Evolutionary conservation across 2,797 vertebrate species (phyloP).

Genomic region (Tokudaia tokunoshimensis): DNA sequence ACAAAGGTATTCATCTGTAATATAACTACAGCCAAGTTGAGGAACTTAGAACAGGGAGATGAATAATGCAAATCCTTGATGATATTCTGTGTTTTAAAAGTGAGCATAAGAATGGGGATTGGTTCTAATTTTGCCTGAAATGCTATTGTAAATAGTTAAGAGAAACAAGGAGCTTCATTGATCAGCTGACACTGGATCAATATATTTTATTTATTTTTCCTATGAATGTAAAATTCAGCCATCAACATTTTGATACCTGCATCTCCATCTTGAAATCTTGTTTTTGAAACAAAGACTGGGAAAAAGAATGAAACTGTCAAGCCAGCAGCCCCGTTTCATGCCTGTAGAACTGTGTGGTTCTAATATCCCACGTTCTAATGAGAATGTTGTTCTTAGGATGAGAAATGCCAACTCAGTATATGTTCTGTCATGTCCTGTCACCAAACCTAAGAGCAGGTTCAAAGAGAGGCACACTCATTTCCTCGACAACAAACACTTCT

Average conservation of each 20-base stretch:
- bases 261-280: slow-evolving; percentile 38
- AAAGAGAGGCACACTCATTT: slow-evolving; percentile 36
- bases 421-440: slow-evolving; percentile 7
- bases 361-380: slow-evolving; percentile 33
- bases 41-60: neutral
- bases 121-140: neutral
- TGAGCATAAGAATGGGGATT: neutral
- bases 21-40: neutral
- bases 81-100: neutral
- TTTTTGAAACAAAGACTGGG: slow-evolving; percentile 69
- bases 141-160: neutral
- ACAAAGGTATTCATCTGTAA: neutral
- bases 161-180: neutral
- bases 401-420: slow-evolving; percentile 29
- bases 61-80: neutral
- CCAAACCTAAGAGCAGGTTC: slow-evolving; percentile 17
- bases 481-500: slow-evolving; percentile 50
- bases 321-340: neutral
- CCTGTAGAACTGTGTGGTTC: neutral
- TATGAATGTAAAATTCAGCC: slow-evolving; percentile 43
- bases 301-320: slow-evolving; percentile 61
- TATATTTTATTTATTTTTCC: neutral
- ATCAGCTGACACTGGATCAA: slow-evolving; percentile 7
- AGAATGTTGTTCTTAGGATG: slow-evolving; percentile 56
- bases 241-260: slow-evolving; percentile 54